phyloP scores from a whole-genome alignment of 2,797 vertebrate genomes.

The Pipistrellus kuhlii region DNA sequence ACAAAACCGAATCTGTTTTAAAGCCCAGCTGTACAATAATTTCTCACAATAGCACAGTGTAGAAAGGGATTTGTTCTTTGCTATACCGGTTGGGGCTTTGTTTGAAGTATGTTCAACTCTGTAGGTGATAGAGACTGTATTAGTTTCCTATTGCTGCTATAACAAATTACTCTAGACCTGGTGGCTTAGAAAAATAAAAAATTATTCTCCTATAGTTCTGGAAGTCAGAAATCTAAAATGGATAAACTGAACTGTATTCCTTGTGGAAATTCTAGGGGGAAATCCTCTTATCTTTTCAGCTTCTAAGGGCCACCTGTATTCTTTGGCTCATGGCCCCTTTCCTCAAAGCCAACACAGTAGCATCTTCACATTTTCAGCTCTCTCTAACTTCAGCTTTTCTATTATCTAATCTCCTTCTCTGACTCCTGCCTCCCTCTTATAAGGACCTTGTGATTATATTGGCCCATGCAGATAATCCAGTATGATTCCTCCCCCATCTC shows the following conservation, averaged over 20 bases:
- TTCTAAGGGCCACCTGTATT: not conserved
- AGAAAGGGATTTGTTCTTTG: not conserved
- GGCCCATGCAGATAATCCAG: not conserved
- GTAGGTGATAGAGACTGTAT: not conserved
- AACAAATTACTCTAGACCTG: not conserved
- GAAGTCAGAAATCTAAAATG: not conserved
- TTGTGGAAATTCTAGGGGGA: not conserved
- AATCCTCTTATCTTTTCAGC: not conserved
- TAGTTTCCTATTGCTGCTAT: not conserved
- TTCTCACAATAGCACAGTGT: constrained; percentile 35
- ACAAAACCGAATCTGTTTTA: constrained; percentile 71
- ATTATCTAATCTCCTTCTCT: not conserved
- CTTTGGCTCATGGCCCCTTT: not conserved
- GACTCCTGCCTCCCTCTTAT: not conserved
- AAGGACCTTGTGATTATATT: not conserved
- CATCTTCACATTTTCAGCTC: not conserved
- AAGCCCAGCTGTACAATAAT: constrained; percentile 71
- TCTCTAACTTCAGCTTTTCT: not conserved
- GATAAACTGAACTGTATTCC: not conserved
- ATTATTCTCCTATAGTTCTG: not conserved
- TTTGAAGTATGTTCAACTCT: constrained; percentile 26
- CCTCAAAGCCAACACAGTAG: not conserved
- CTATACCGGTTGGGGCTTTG: not conserved
- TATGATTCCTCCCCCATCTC: not conserved
- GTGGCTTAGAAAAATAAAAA: not conserved